Percentiles rank a stretch among this genome's conserved stretches.
Conservation (phyloP, 2,113 vertebrate species). For the Scartelaos histophorus region DNA sequence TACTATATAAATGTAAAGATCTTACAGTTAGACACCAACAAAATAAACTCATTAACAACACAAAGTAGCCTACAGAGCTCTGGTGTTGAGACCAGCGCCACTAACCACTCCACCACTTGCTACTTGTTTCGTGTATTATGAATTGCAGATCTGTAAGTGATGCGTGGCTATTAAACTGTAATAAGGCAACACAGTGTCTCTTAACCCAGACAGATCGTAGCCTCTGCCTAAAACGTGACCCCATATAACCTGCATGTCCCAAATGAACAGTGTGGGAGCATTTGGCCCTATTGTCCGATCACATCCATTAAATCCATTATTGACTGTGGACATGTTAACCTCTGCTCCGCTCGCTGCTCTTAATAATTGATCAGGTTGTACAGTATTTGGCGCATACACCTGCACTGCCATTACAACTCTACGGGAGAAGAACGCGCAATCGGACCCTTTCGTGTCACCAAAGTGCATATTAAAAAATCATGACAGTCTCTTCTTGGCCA, state of each 20-base stretch:
- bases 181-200: constrained; percentile 1
- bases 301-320: neutral
- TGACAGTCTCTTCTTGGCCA: constrained; percentile 46
- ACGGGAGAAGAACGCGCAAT: constrained; percentile 40
- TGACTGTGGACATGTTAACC: neutral
- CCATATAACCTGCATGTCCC: neutral
- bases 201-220: neutral
- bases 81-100: neutral
- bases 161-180: neutral
- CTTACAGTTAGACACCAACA: too few relatives aligned
- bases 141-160: neutral
- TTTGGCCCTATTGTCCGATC: constrained; percentile 15
- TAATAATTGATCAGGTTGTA: constrained; percentile 28
- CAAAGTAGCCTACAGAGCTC: too few relatives aligned
- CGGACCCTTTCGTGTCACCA: constrained; percentile 51
- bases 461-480: constrained; percentile 60
- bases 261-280: constrained; percentile 4
- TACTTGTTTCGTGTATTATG: neutral
- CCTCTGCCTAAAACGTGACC: neutral
- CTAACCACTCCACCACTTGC: neutral
- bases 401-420: constrained; percentile 7
- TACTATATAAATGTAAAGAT: too few relatives aligned
- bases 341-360: constrained; percentile 7
- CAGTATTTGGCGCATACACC: constrained; percentile 34
- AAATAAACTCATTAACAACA: too few relatives aligned